Percentiles rank a stretch among this genome's conserved stretches.
Conservation (phyloP, 1,140 invertebrate species). For the Daktulosphaira vitifoliae region DNA sequence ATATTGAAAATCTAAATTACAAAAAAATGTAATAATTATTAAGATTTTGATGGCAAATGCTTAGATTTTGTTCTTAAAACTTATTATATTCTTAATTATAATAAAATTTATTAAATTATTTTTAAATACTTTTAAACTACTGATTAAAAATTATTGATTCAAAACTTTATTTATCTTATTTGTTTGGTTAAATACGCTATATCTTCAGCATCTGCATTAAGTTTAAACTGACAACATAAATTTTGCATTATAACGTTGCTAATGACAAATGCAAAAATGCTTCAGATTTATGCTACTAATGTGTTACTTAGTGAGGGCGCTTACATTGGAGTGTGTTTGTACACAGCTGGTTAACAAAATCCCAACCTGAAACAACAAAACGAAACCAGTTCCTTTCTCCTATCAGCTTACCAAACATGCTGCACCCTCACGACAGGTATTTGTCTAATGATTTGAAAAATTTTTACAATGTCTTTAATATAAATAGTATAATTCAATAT, state of each 20-base stretch:
- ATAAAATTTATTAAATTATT: no score
- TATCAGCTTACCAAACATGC: constrained; percentile 29
- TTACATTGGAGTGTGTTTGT: constrained; percentile 33
- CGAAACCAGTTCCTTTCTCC: constrained; percentile 29
- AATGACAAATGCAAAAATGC: constrained; percentile 30
- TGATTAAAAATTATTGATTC: no score
- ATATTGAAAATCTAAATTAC: no score
- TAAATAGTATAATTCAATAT: no score
- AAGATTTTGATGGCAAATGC: no score
- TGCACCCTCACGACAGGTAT: constrained; percentile 14
- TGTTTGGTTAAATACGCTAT: background rate
- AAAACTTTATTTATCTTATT: no score
- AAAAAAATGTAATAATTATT: no score
- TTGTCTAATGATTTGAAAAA: background rate
- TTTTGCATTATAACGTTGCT: constrained; percentile 30
- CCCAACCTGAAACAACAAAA: constrained; percentile 29
- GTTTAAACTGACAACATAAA: constrained; percentile 1
- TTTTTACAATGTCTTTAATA: no score
- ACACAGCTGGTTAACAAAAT: constrained; percentile 31
- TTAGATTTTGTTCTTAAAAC: no score
- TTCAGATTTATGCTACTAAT: constrained; percentile 34
- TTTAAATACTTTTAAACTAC: no score
- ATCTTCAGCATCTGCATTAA: constrained; percentile 8
- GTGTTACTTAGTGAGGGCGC: constrained; percentile 33
- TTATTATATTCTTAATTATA: no score